Conservation (phyloP, 2,888 invertebrate species). For the Arctia plantaginis region DNA sequence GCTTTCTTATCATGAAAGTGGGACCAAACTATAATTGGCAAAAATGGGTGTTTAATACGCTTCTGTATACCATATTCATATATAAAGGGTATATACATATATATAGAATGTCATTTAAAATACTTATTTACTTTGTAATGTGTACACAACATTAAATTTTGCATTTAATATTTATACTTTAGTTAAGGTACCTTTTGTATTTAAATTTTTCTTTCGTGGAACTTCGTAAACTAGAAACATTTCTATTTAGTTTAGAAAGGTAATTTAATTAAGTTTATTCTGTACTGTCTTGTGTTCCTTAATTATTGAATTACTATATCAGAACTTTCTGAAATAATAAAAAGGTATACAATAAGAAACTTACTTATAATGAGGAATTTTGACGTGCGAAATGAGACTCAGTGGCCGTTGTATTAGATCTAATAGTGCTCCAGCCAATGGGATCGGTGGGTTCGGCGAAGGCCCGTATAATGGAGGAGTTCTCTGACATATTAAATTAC, state of each 20-base stretch:
- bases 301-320: background rate
- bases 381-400: constrained; percentile 80
- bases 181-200: too few relatives aligned
- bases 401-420: constrained; percentile 93
- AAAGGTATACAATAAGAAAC: constrained; percentile 44
- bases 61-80: too few relatives aligned
- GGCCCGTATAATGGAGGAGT: constrained; percentile 90
- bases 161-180: too few relatives aligned
- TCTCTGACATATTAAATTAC: constrained; percentile 89
- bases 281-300: background rate
- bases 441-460: constrained; percentile 90
- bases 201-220: too few relatives aligned
- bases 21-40: background rate
- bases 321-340: background rate
- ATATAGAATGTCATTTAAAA: too few relatives aligned
- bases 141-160: too few relatives aligned
- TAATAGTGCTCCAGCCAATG: constrained; percentile 90
- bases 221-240: too few relatives aligned
- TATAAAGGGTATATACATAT: too few relatives aligned
- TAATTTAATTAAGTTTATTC: too few relatives aligned
- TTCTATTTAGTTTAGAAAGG: too few relatives aligned
- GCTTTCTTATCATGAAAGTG: background rate
- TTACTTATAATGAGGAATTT: constrained; percentile 81
- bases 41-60: too few relatives aligned
- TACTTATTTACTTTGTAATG: too few relatives aligned